Percentiles rank a stretch among this genome's conserved stretches.
Conservation (phyloP, 1,140 invertebrate genomes). For the Aphaenogaster floridana region DNA sequence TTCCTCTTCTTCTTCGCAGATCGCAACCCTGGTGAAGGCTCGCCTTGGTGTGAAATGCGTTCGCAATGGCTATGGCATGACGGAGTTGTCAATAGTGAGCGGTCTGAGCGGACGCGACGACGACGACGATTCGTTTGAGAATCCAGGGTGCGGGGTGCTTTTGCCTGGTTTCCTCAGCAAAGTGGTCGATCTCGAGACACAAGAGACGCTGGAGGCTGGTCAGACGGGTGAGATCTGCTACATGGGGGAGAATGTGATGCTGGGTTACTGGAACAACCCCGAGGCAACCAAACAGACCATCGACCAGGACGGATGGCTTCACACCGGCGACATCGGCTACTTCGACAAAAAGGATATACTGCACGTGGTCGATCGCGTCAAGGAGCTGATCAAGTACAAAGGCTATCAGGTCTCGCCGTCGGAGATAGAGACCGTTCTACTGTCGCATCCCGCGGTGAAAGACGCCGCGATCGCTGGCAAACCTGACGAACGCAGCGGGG, state of each 20-base stretch:
- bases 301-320: slow-evolving; percentile 86
- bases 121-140: slow-evolving; percentile 7
- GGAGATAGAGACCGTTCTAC: slow-evolving; percentile 89
- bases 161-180: slow-evolving; percentile 69
- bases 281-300: slow-evolving; percentile 86
- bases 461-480: slow-evolving; percentile 91
- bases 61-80: slow-evolving; percentile 91
- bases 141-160: not conserved
- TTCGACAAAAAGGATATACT: slow-evolving; percentile 84
- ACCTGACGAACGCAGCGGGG: slow-evolving; percentile 87
- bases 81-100: slow-evolving; percentile 88
- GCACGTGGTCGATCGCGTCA: slow-evolving; percentile 88
- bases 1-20: slow-evolving; percentile 1
- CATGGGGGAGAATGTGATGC: slow-evolving; percentile 80
- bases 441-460: slow-evolving; percentile 88
- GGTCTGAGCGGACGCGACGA: not conserved
- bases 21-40: not conserved
- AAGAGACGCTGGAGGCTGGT: slow-evolving; percentile 79
- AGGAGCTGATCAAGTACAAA: slow-evolving; percentile 88
- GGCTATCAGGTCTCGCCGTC: slow-evolving; percentile 87
- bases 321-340: slow-evolving; percentile 84
- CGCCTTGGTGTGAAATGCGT: slow-evolving; percentile 78
- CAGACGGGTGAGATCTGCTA: slow-evolving; percentile 85
- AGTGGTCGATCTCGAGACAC: slow-evolving; percentile 82
- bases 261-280: slow-evolving; percentile 77